Evolutionary conservation across 2,888 invertebrate species (phyloP).

Genomic region (Smittia sp.): DNA sequence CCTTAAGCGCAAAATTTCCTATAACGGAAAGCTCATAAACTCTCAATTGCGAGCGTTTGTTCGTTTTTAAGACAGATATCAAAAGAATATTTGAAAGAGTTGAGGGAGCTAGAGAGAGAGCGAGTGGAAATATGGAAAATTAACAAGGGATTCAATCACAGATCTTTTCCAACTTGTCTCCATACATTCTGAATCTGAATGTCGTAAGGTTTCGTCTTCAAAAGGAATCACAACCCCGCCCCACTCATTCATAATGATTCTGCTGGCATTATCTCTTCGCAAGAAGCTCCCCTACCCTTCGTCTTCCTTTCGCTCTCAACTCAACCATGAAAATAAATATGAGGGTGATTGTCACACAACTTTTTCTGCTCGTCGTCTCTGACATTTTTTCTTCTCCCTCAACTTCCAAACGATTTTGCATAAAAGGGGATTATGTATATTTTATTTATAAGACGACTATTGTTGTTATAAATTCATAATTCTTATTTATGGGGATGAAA

Average conservation of each 20-base stretch:
- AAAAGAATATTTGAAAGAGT: not conserved
- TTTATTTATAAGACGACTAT: conserved; percentile 29
- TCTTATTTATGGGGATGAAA: conserved; percentile 1
- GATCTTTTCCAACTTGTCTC: conserved; percentile 14
- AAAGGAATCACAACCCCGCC: conserved; percentile 17
- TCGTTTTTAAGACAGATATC: conserved; percentile 11
- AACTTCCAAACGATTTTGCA: conserved; percentile 23
- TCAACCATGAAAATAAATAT: conserved; percentile 9
- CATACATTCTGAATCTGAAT: not conserved
- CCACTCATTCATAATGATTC: not conserved
- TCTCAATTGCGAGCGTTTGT: not conserved
- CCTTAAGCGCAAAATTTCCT: not conserved
- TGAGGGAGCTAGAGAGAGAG: not conserved
- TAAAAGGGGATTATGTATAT: conserved; percentile 25
- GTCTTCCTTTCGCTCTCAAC: not conserved
- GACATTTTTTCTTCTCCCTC: not conserved
- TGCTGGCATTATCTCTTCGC: conserved; percentile 32
- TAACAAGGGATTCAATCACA: conserved; percentile 34
- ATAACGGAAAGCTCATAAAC: conserved; percentile 10
- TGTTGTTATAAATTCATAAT: conserved; percentile 25
- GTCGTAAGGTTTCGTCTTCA: conserved; percentile 25
- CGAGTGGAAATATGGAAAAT: conserved; percentile 14
- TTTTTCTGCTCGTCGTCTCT: not conserved
- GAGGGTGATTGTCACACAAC: conserved; percentile 35
- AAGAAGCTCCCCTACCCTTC: not conserved